A percentile compares a stretch with the other conserved stretches of the same genome.
Conservation (phyloP, 2,113 vertebrate genomes). For the Apeltes quadracus region DNA sequence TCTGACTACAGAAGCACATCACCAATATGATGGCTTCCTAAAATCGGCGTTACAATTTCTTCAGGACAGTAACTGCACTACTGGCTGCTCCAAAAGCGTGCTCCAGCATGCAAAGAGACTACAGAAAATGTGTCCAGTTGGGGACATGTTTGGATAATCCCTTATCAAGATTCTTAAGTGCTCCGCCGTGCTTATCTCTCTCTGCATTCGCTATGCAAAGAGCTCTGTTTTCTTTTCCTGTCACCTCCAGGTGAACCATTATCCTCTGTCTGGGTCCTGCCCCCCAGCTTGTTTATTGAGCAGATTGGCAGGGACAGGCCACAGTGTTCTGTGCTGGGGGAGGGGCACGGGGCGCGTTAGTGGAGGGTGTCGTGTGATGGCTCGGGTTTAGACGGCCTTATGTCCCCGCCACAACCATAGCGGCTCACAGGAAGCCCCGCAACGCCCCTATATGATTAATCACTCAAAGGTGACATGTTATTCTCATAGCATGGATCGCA, state of each 20-base stretch:
- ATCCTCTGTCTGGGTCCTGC: slow-evolving; percentile 68
- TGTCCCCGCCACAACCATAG: slow-evolving; percentile 23
- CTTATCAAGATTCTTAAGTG: slow-evolving; percentile 72
- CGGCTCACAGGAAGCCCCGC: slow-evolving; percentile 36
- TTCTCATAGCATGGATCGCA: slow-evolving; percentile 58
- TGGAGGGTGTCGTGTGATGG: slow-evolving; percentile 57
- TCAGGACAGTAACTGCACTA: slow-evolving; percentile 6
- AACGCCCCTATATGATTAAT: slow-evolving; percentile 43
- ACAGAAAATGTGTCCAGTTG: slow-evolving; percentile 57
- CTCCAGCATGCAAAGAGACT: slow-evolving; percentile 25
- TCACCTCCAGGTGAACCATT: slow-evolving; percentile 80
- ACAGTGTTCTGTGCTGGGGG: slow-evolving; percentile 25
- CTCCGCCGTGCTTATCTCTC: slow-evolving; percentile 67
- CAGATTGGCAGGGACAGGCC: slow-evolving; percentile 56
- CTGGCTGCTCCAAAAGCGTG: slow-evolving; percentile 5
- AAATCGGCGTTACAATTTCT: slow-evolving; percentile 9
- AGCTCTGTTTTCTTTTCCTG: slow-evolving; percentile 76
- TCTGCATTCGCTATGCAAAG: slow-evolving; percentile 74
- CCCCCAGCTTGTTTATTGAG: slow-evolving; percentile 72
- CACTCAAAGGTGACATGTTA: slow-evolving; percentile 53
- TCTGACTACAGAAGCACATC: slow-evolving; percentile 12
- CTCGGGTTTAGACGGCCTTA: slow-evolving; percentile 43
- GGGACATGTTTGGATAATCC: slow-evolving; percentile 65
- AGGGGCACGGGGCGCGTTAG: slow-evolving; percentile 35
- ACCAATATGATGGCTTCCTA: not conserved